Evolutionary conservation across 1,140 invertebrate species (phyloP).

Genomic region (Lasioglossum albipes): DNA sequence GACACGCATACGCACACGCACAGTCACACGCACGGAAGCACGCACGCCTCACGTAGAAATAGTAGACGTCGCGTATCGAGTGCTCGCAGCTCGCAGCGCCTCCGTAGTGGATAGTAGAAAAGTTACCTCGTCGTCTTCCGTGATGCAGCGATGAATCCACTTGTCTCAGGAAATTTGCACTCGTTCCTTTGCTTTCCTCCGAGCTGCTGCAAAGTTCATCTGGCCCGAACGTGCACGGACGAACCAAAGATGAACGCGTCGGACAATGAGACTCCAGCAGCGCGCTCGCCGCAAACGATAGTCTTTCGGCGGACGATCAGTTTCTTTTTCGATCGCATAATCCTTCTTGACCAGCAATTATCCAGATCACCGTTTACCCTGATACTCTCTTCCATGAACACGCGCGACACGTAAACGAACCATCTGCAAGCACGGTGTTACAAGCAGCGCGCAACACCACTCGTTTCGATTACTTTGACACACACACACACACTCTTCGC

Average conservation of each 20-base stretch:
- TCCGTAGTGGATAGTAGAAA: neutral
- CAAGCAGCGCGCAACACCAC: neutral
- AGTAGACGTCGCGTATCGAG: conserved; percentile 9
- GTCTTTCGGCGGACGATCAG: neutral
- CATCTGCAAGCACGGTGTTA: neutral
- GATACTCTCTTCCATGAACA: neutral
- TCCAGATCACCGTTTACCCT: neutral
- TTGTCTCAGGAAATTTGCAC: neutral
- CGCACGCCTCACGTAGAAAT: conserved; percentile 19
- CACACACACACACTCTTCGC: neutral
- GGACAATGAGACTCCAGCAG: too few relatives aligned
- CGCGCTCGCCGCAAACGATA: neutral
- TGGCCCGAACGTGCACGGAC: neutral
- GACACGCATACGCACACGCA: too few relatives aligned
- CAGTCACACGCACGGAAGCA: neutral
- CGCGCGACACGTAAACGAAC: neutral
- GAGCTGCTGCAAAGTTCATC: neutral
- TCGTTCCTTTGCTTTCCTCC: neutral
- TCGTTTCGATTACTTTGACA: neutral
- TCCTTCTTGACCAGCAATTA: neutral
- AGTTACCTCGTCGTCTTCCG: conserved; percentile 3
- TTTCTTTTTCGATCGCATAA: conserved; percentile 3
- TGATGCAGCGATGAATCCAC: conserved; percentile 11
- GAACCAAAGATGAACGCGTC: neutral
- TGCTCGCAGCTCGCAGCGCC: conserved; percentile 25